Conservation (phyloP, 2,797 vertebrate genomes). For the Xyrichtys novacula region DNA sequence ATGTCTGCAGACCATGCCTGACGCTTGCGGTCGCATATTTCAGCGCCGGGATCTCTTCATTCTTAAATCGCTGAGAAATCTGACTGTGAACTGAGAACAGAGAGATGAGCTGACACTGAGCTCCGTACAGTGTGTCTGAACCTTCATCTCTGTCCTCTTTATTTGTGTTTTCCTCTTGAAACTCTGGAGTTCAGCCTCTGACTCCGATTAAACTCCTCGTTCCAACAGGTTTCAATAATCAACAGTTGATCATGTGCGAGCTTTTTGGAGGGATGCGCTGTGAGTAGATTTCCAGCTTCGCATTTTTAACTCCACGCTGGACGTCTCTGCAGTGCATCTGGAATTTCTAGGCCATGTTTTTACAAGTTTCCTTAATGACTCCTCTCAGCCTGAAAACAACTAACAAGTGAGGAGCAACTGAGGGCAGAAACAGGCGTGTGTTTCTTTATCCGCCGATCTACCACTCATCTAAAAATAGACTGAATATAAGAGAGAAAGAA, state of each 20-base stretch:
- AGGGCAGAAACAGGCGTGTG: not conserved
- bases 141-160: too few species aligned
- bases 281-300: not conserved
- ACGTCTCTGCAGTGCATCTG: slow-evolving; percentile 8
- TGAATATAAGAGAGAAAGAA: slow-evolving; percentile 38
- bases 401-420: slow-evolving; percentile 33
- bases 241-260: not conserved
- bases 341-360: slow-evolving; percentile 63
- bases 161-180: too few species aligned
- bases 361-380: slow-evolving; percentile 63
- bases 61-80: slow-evolving; percentile 5
- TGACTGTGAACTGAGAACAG: too few species aligned
- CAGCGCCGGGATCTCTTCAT: slow-evolving; percentile 30
- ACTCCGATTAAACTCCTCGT: too few species aligned
- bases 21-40: slow-evolving; percentile 52
- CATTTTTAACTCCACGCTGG: not conserved
- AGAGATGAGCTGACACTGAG: too few species aligned
- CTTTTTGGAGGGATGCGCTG: not conserved
- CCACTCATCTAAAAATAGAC: slow-evolving; percentile 65
- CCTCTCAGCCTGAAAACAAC: slow-evolving; percentile 44
- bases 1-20: slow-evolving; percentile 68
- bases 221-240: too few species aligned
- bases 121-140: too few species aligned
- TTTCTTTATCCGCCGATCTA: slow-evolving; percentile 65
- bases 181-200: too few species aligned